Conservation (phyloP, 2,113 vertebrate genomes). For the Pogonocichla stellata region DNA sequence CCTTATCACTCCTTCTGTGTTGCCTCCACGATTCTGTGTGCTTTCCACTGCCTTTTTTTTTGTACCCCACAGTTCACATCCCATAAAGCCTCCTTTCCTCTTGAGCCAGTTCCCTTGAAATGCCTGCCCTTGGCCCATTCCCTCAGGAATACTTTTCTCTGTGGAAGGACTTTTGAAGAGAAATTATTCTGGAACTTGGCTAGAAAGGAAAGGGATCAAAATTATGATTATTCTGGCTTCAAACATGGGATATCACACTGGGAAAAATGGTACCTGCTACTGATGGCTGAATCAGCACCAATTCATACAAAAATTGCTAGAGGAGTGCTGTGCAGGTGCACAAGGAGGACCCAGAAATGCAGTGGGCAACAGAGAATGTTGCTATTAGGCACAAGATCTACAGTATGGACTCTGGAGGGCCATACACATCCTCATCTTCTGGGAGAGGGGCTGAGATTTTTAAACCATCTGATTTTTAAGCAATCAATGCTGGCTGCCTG, state of each 20-base stretch:
- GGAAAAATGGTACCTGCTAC: not conserved
- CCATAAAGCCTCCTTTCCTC: not conserved
- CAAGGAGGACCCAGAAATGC: not conserved
- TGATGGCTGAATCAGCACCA: not conserved
- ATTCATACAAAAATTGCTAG: not conserved
- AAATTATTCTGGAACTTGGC: not conserved
- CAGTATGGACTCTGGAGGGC: not conserved
- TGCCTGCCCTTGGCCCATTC: not conserved
- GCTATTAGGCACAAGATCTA: not conserved
- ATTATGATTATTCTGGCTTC: not conserved
- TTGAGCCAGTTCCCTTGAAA: not conserved
- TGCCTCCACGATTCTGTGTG: not conserved
- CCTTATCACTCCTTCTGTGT: not conserved
- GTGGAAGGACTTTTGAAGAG: not conserved
- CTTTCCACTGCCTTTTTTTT: not conserved
- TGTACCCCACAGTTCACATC: fast-evolving
- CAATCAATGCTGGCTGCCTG: not conserved
- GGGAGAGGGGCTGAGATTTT: not conserved
- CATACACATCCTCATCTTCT: not conserved
- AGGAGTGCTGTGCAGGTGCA: not conserved
- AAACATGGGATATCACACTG: not conserved
- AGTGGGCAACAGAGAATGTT: not conserved
- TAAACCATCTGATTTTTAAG: not conserved
- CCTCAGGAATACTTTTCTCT: not conserved
- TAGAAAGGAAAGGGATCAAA: not conserved